Evolutionary conservation across 2,113 vertebrate genomes (phyloP), one percentile per base, ranked within the genome.

Genomic region (Phaethon lepturus): DNA sequence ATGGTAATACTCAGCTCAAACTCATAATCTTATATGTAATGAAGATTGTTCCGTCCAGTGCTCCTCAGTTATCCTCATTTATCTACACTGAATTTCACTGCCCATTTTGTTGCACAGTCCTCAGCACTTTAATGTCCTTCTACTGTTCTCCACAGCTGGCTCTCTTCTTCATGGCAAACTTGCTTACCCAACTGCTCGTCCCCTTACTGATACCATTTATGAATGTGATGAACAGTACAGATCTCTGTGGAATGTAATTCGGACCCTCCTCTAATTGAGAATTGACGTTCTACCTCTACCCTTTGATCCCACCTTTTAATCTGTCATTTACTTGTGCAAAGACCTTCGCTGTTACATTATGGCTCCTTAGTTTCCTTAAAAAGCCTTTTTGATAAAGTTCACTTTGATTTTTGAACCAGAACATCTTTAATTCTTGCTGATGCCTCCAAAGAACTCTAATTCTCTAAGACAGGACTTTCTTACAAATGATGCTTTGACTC

Each of bases 401-500:
- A 79, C 79, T 91, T 94, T 42, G 69, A 85, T 67, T 91, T 94
- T 71, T 90, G 40, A 92, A 82, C 10, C 7, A 68, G 23, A 93
- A 52, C 33, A 72, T 35, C 38, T 88, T 74, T 71, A 40, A 29
- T 68, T 95, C 35, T 67, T 85, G 38, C 31, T 63, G 53, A 88
- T 75, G 25, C 20, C 45, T 68, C 28, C 66, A 29, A 81, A 74
- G 64, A 79, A 76, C 40, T 79, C 47, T 25, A 93, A 8, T 8
- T 79, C 11, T 18, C 5, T 29, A 45, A 19, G 33, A 62, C 16
- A 63, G 16, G 47, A 42, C 20, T 81, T 63, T 17, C 58, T 81
- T 42, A 60, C 16, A 92, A 86, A 87, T 33, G 9, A 13, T 76
- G 55, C 10, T 90, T 77, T 58, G 31, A 71, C 42, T 59, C 47